These are phyloP conservation scores for Anas platyrhynchos DNA, from an alignment of 2,113 vertebrate species.

Conservation along the genomic window DNA sequence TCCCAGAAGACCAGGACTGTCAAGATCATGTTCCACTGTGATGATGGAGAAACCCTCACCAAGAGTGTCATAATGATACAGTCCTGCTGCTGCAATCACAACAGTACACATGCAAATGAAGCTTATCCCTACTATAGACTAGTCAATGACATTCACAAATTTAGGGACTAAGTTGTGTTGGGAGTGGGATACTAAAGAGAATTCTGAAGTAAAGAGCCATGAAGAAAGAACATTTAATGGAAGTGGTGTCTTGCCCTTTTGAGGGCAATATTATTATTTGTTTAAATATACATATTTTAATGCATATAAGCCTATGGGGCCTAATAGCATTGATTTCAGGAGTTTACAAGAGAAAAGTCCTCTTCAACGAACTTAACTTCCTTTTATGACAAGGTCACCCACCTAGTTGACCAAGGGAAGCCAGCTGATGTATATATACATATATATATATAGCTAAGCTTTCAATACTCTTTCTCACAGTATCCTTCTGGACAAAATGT, in stretches of 20 bases:
- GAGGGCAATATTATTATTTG: slow-evolving; percentile 54
- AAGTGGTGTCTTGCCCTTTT: slow-evolving; percentile 71
- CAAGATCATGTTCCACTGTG: slow-evolving; percentile 92
- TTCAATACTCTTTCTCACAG: no score
- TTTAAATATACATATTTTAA: no score
- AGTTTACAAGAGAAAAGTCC: no score
- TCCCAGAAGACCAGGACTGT: slow-evolving; percentile 94
- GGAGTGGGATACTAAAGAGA: slow-evolving; percentile 48
- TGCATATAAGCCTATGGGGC: no score
- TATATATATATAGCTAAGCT: no score
- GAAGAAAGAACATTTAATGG: slow-evolving; percentile 68
- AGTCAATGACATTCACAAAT: slow-evolving; percentile 98
- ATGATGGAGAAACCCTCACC: slow-evolving; percentile 93
- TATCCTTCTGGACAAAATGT: no score
- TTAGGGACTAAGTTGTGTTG: slow-evolving; percentile 86
- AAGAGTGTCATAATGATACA: slow-evolving; percentile 98
- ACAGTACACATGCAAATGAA: slow-evolving; percentile 89
- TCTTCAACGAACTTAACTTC: no score
- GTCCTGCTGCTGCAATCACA: slow-evolving; percentile 95
- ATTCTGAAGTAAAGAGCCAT: slow-evolving; percentile 45
- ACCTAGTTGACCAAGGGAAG: no score
- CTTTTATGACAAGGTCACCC: no score
- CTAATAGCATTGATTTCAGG: no score
- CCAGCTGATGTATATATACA: no score
- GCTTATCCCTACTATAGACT: slow-evolving; percentile 94